Conservation (phyloP, 2,888 invertebrate species). For the Empis stercorea region DNA sequence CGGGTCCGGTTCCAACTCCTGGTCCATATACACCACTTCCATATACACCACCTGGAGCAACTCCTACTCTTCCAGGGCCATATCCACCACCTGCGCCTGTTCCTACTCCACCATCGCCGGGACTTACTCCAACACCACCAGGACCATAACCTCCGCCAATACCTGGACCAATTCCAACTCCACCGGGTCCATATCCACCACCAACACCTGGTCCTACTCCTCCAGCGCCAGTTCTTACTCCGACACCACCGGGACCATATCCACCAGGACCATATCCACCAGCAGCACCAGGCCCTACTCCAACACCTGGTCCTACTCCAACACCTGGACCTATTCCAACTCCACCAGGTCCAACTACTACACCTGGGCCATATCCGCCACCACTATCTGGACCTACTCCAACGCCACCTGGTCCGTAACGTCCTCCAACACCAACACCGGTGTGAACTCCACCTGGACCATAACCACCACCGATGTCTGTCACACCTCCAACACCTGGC, state of each 20-base stretch:
- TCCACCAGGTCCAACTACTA: not conserved
- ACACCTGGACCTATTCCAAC: slow-evolving; percentile 1
- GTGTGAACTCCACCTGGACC: slow-evolving; percentile 5
- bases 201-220: slow-evolving; percentile 4
- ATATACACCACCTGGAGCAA: slow-evolving; percentile 4
- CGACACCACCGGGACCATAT: slow-evolving; percentile 7
- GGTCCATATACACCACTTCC: slow-evolving; percentile 1
- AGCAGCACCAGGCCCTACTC: slow-evolving; percentile 4
- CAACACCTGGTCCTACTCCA: slow-evolving; percentile 5
- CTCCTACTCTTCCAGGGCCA: slow-evolving; percentile 9
- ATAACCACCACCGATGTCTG: slow-evolving; percentile 6
- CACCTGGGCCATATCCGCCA: slow-evolving; percentile 5
- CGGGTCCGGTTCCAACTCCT: slow-evolving; percentile 2
- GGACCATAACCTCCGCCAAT: not conserved
- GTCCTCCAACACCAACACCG: not conserved
- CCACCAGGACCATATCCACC: slow-evolving; percentile 10
- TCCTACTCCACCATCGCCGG: slow-evolving; percentile 1
- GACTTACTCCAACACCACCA: not conserved
- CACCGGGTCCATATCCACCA: slow-evolving; percentile 5
- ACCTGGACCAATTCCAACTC: slow-evolving; percentile 2
- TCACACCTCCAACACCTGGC: slow-evolving; percentile 1
- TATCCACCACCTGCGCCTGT: slow-evolving; percentile 6
- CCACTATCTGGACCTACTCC: slow-evolving; percentile 7
- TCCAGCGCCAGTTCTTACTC: slow-evolving; percentile 4
- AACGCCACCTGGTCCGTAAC: slow-evolving; percentile 7